Evolutionary conservation across 1,140 invertebrate species (phyloP).

Genomic region (Ceratina calcarata): DNA sequence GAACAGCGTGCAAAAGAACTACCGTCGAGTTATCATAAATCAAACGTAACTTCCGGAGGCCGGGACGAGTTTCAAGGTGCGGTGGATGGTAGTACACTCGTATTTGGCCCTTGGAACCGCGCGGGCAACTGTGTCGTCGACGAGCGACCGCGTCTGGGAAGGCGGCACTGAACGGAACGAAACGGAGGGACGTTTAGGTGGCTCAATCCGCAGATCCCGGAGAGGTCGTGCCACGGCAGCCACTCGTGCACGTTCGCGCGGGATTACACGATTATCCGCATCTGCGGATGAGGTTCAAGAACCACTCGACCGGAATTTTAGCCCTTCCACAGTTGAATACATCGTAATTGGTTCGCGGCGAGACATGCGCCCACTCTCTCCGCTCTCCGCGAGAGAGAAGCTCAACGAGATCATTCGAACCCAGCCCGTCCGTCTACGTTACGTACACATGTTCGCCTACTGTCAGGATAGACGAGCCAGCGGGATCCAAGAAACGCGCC

Average conservation of each 20-base stretch:
- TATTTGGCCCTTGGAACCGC: slow-evolving; percentile 16
- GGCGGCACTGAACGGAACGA: background rate
- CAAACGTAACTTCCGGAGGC: too few species aligned
- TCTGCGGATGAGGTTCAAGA: slow-evolving; percentile 71
- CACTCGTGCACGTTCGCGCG: slow-evolving; percentile 60
- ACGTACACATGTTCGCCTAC: background rate
- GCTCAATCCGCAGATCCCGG: slow-evolving; percentile 29
- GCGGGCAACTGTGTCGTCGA: slow-evolving; percentile 25
- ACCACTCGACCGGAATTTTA: slow-evolving; percentile 69
- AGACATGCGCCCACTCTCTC: slow-evolving; percentile 47
- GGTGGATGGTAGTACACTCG: background rate
- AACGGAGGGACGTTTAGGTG: slow-evolving; percentile 30
- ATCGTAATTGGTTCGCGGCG: slow-evolving; percentile 68
- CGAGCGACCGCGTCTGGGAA: slow-evolving; percentile 11
- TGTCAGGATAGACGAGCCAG: background rate
- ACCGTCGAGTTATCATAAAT: too few species aligned
- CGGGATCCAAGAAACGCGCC: background rate
- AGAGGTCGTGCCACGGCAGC: slow-evolving; percentile 38
- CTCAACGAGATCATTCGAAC: slow-evolving; percentile 28
- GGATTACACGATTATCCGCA: slow-evolving; percentile 68
- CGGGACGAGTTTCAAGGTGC: background rate
- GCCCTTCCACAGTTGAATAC: slow-evolving; percentile 66
- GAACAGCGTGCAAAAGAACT: too few species aligned
- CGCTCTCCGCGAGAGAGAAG: too few species aligned
- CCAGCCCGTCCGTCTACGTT: background rate